Evolutionary conservation across 2,888 invertebrate species (phyloP).

Genomic region (Oscheius sp.): DNA sequence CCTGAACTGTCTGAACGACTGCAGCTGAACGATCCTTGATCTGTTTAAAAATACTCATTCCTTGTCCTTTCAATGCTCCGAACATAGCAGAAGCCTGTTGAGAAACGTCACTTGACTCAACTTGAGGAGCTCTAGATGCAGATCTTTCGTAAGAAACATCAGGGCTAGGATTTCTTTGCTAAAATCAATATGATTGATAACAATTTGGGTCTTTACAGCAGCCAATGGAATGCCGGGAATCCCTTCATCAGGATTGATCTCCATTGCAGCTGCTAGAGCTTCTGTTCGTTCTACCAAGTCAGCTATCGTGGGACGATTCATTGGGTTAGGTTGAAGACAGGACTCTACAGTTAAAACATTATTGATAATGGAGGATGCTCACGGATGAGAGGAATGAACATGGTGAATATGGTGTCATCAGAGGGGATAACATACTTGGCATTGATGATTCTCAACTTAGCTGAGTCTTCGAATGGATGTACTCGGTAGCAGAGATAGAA

Average conservation of each 20-base stretch:
- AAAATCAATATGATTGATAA: no score
- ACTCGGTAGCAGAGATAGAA: slow-evolving; percentile 89
- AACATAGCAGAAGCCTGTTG: slow-evolving; percentile 71
- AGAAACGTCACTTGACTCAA: not conserved
- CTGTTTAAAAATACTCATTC: slow-evolving; percentile 90
- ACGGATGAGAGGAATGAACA: slow-evolving; percentile 90
- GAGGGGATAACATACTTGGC: slow-evolving; percentile 87
- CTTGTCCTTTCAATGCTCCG: slow-evolving; percentile 87
- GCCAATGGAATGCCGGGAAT: slow-evolving; percentile 1
- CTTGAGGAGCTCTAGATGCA: not conserved
- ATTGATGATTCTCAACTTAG: slow-evolving; percentile 93
- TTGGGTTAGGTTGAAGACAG: slow-evolving; percentile 79
- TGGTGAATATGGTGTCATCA: slow-evolving; percentile 81
- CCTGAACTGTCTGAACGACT: slow-evolving; percentile 93
- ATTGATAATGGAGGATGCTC: slow-evolving; percentile 70
- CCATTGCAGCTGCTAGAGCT: slow-evolving; percentile 86
- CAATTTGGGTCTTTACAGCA: no score
- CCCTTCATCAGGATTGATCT: slow-evolving; percentile 70
- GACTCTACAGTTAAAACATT: slow-evolving; percentile 70
- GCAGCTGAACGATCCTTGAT: slow-evolving; percentile 93
- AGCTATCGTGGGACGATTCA: slow-evolving; percentile 81
- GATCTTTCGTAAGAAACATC: not conserved
- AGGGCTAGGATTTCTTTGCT: not conserved
- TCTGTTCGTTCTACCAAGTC: slow-evolving; percentile 85
- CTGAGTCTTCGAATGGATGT: slow-evolving; percentile 93